Evolutionary conservation across 2,888 invertebrate genomes (phyloP).

Genomic region (Zaprionus lineosus): DNA sequence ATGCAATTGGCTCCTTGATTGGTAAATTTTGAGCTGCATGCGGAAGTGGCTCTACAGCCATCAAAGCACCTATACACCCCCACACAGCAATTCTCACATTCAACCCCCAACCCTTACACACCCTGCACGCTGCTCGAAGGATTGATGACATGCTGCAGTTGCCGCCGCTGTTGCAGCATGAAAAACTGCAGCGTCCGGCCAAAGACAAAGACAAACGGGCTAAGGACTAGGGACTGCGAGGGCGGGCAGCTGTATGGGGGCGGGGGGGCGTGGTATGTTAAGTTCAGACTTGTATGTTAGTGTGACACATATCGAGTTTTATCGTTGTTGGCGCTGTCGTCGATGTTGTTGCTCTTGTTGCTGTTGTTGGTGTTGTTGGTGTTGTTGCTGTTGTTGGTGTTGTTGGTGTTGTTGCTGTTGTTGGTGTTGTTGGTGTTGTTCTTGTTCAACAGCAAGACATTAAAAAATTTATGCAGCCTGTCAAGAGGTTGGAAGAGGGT

Average conservation of each 20-base stretch:
- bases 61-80: neutral
- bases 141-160: slow-evolving; percentile 47
- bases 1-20: slow-evolving; percentile 24
- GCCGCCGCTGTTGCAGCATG: slow-evolving; percentile 20
- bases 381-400: slow-evolving; percentile 11
- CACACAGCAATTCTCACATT: too few relatives aligned
- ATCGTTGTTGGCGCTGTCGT: slow-evolving; percentile 1
- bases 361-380: slow-evolving; percentile 6
- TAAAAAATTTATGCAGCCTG: slow-evolving; percentile 57
- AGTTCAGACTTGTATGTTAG: slow-evolving; percentile 23
- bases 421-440: slow-evolving; percentile 3
- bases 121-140: slow-evolving; percentile 20
- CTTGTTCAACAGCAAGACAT: slow-evolving; percentile 41
- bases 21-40: slow-evolving; percentile 14
- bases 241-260: neutral
- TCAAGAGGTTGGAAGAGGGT: slow-evolving; percentile 6
- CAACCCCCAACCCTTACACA: too few relatives aligned
- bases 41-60: neutral
- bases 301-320: slow-evolving; percentile 55
- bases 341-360: slow-evolving; percentile 14
- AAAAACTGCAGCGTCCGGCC: slow-evolving; percentile 40
- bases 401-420: slow-evolving; percentile 15
- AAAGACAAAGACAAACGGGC: slow-evolving; percentile 37
- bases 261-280: neutral
- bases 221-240: neutral